These are phyloP conservation scores for Sphaeridia pumilis DNA, from an alignment of 2,888 invertebrate genomes.

Conservation along the genomic window DNA sequence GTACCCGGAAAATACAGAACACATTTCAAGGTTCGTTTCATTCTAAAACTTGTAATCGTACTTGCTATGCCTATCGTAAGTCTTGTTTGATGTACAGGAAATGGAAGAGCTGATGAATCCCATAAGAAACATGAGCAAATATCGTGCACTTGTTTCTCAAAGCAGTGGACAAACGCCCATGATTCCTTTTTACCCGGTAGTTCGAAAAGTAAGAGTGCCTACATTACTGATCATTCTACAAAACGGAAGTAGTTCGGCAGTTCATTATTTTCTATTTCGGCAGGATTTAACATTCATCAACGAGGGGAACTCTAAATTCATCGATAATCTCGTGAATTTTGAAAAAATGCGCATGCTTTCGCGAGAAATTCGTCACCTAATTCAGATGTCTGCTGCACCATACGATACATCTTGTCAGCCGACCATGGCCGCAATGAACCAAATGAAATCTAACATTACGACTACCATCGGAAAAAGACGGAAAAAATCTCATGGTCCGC, in stretches of 20 bases:
- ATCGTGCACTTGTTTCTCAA: constrained; percentile 67
- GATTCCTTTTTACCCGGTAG: constrained; percentile 83
- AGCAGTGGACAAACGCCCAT: constrained; percentile 67
- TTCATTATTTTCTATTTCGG: constrained; percentile 41
- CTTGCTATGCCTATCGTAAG: not conserved
- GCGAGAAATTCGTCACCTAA: constrained; percentile 79
- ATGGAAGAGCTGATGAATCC: constrained; percentile 96
- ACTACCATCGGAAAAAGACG: constrained; percentile 75
- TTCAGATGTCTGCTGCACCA: constrained; percentile 91
- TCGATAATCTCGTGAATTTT: constrained; percentile 85
- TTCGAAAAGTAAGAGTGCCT: constrained; percentile 49
- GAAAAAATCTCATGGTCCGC: constrained; percentile 52
- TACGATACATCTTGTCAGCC: constrained; percentile 50
- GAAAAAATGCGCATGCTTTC: constrained; percentile 98
- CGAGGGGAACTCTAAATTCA: constrained; percentile 84
- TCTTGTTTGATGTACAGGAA: constrained; percentile 45
- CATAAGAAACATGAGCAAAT: constrained; percentile 97
- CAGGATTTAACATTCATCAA: constrained; percentile 93
- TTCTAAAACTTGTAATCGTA: not conserved
- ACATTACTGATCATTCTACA: constrained; percentile 9
- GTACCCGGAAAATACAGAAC: constrained; percentile 90
- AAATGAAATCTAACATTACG: constrained; percentile 45
- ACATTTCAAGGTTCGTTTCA: constrained; percentile 61
- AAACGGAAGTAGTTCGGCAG: not conserved
- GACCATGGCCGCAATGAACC: constrained; percentile 78